A percentile compares a stretch with the other conserved stretches of the same genome.
These are phyloP conservation scores for Bombus difficillimus DNA, from an alignment of 1,140 invertebrate species.

Conservation along the genomic window DNA sequence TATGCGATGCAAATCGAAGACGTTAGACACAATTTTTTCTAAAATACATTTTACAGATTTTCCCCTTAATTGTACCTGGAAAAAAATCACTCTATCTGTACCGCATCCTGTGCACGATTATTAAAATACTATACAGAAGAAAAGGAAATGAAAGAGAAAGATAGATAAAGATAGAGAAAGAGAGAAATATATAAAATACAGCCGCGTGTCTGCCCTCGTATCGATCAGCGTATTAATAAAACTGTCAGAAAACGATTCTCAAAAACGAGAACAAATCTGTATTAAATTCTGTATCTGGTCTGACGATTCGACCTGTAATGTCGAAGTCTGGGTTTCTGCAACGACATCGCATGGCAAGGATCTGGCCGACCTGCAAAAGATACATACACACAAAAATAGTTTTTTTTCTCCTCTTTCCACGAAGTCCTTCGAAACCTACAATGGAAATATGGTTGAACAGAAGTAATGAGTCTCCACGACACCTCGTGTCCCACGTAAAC, in stretches of 20 bases:
- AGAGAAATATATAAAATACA: conserved; percentile 26
- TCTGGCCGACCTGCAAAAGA: conserved; percentile 81
- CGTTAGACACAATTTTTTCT: no score
- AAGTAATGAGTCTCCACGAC: conserved; percentile 47
- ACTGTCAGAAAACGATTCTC: conserved; percentile 32
- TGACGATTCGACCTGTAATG: conserved; percentile 81
- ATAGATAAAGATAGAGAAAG: conserved; percentile 1
- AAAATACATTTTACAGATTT: background rate
- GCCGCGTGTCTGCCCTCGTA: conserved; percentile 50
- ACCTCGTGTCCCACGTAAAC: conserved; percentile 16
- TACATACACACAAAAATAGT: conserved; percentile 71
- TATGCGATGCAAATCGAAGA: no score
- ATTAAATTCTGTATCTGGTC: conserved; percentile 51
- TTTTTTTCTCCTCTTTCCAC: conserved; percentile 17
- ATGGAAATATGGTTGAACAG: conserved; percentile 40
- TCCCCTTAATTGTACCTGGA: background rate
- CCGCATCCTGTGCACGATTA: background rate
- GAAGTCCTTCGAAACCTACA: background rate
- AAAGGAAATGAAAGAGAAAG: background rate
- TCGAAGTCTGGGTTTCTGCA: conserved; percentile 82
- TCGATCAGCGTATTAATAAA: conserved; percentile 55
- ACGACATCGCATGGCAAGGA: conserved; percentile 82
- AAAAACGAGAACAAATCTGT: conserved; percentile 35
- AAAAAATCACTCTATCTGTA: background rate
- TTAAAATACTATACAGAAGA: background rate